These are phyloP conservation scores for Corvus cornix DNA, from an alignment of 2,113 vertebrate species.

Conservation along the genomic window DNA sequence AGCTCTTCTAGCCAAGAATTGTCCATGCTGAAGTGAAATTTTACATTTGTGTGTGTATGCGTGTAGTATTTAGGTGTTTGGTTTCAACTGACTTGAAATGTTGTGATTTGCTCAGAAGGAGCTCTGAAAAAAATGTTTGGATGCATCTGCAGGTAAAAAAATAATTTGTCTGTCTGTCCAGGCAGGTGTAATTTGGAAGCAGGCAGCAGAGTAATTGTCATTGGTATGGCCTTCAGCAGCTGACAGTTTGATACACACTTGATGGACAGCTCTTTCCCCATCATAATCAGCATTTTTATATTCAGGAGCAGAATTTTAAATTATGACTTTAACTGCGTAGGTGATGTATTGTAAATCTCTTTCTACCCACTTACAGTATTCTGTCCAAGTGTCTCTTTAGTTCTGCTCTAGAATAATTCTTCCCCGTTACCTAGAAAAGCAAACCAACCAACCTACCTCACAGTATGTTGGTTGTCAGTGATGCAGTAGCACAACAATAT, in stretches of 20 bases:
- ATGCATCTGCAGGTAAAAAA: not conserved
- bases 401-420: conserved; percentile 15
- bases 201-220: conserved; percentile 29
- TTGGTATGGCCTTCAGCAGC: conserved; percentile 45
- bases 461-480: not conserved
- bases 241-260: conserved; percentile 24
- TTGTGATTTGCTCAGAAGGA: not conserved
- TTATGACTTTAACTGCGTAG: not conserved
- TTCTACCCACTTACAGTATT: not conserved
- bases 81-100: not conserved
- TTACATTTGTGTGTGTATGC: not conserved
- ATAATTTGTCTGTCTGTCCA: not conserved
- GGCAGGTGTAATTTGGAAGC: not conserved
- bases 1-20: not conserved
- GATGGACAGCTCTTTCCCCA: conserved; percentile 6
- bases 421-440: not conserved
- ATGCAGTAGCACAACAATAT: not conserved
- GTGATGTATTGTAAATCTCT: conserved; percentile 31
- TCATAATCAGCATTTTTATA: conserved; percentile 25
- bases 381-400: not conserved
- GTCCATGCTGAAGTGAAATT: not conserved
- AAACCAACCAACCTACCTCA: not conserved
- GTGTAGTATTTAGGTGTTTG: not conserved
- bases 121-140: not conserved
- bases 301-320: not conserved